Evolutionary conservation across 2,797 vertebrate species (phyloP), one percentile per base, ranked within the genome.

Genomic region (Alca torda): DNA sequence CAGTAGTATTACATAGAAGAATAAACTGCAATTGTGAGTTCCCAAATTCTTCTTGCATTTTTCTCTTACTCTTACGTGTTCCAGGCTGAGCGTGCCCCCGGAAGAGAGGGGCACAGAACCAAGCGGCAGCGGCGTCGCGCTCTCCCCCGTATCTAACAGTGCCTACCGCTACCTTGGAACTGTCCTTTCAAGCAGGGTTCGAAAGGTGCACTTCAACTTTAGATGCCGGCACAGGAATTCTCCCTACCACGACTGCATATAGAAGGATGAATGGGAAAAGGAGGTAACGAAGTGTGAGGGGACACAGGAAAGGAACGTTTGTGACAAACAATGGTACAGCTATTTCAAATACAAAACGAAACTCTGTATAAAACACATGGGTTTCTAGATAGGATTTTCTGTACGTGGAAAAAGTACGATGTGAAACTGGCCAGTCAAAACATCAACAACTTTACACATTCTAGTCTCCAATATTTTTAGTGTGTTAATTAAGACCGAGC

Each of bases 401-500:
- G 35, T 0, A n/a, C 2, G 1, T 0, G 33, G 67, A 19, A 4
- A 9, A 63, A 79, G 61, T 31, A 41, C 45, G 3, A 5, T 1
- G 54, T 30, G 91, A 81, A 21, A 39, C 70, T 6, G 85, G 84
- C 61, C 79, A 33, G 60, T 48, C 63, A 26, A 48, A 56, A 84
- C 89, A 54, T 0, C 13, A 16, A 33, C 41, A 75, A 53, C 69
- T 65, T 4, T 1, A 45, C 41, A 86, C 82, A 23, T 31, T 54
- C 33, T 61, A 21, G 30, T 43, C 93, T 89, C n/a, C 78, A 24
- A 5, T 20, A 35, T 59, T 93, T 86, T 95, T 89, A 96, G 95
- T 80, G 78, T 3, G 69, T 96, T 97, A 95, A 94, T 72, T 45
- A 11, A 79, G 73, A 81, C 94, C 79, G 65, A 97, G 97, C 96